These are phyloP conservation scores for Sebastes oblongus DNA, from an alignment of 2,797 vertebrate species.

Conservation along the genomic window DNA sequence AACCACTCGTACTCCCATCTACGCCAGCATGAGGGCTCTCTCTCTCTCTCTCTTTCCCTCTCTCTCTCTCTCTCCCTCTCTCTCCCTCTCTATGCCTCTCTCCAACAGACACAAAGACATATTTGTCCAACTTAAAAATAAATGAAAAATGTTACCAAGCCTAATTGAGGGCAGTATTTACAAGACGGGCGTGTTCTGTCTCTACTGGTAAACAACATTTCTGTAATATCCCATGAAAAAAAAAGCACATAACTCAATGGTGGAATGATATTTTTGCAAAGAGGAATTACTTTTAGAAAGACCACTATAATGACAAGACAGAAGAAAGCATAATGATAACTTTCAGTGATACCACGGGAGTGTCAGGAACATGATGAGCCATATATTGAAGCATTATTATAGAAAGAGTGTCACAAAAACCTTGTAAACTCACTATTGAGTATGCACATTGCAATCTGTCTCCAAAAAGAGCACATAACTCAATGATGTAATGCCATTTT, in stretches of 20 bases:
- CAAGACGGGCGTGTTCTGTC: background rate
- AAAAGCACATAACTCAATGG: background rate
- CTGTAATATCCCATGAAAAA: background rate
- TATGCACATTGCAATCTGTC: background rate
- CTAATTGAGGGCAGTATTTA: background rate
- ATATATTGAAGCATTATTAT: background rate
- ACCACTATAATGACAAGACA: background rate
- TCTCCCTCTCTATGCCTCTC: background rate
- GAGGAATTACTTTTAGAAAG: background rate
- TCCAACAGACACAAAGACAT: background rate
- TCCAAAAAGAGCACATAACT: no score
- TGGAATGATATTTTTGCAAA: background rate
- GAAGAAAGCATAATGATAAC: background rate
- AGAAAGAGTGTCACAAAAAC: background rate
- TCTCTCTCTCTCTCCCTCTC: background rate
- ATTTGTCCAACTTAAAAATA: background rate
- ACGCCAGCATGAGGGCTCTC: background rate
- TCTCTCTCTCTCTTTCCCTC: background rate
- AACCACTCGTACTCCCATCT: conserved; percentile 7
- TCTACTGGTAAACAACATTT: background rate
- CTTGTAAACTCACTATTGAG: background rate
- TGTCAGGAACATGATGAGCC: background rate
- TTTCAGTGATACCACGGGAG: background rate
- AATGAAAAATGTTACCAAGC: background rate
- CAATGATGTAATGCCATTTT: no score